Conservation (phyloP, 2,113 vertebrate species). For the Theristicus caerulescens region DNA sequence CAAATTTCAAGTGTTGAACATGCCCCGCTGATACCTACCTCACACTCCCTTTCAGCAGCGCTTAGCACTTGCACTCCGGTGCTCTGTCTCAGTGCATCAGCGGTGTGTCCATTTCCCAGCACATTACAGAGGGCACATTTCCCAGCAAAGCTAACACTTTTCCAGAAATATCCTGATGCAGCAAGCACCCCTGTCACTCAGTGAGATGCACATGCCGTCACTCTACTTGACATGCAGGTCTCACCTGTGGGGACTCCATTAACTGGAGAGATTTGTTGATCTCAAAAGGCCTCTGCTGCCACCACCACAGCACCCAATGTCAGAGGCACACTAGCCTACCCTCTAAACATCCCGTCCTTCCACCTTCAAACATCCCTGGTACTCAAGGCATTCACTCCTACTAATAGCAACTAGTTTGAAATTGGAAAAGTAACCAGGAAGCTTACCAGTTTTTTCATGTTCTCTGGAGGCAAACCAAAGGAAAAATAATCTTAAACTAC, state of each 20-base stretch:
- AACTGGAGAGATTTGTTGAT: not conserved
- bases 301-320: rapidly evolving
- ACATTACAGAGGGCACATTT: not conserved
- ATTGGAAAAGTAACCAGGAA: not conserved
- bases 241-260: not conserved
- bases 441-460: not conserved
- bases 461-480: not conserved
- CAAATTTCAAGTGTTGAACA: too few species aligned
- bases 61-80: too few species aligned
- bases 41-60: not conserved
- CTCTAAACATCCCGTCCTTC: not conserved
- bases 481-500: not conserved
- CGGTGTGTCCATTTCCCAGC: not conserved
- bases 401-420: not conserved
- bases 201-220: not conserved
- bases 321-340: not conserved
- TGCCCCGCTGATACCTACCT: too few species aligned
- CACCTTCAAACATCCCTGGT: not conserved
- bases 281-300: not conserved
- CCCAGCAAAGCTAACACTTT: not conserved
- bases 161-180: not conserved
- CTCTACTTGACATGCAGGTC: not conserved
- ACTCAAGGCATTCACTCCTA: not conserved
- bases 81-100: too few species aligned
- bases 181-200: not conserved